Percentiles rank a stretch among this genome's conserved stretches.
Conservation (phyloP, 2,797 vertebrate species). For the Choloepus didactylus region DNA sequence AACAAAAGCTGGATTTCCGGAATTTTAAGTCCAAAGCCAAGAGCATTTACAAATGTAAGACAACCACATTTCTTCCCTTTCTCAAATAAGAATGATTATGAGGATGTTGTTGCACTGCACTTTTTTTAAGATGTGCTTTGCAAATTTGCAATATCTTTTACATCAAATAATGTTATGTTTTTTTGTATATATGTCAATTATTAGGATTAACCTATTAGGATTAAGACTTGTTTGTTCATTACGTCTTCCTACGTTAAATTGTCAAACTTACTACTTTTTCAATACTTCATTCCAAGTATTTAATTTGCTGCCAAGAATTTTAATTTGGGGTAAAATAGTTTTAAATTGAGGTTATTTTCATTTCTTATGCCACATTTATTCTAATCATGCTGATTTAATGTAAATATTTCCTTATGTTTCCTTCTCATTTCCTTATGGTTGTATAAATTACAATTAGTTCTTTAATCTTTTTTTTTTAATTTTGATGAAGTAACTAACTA, state of each 20-base stretch:
- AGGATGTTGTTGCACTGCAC: neutral
- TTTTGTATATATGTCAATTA: neutral
- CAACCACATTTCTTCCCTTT: neutral
- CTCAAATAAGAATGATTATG: neutral
- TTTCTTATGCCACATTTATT: neutral
- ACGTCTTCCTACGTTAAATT: neutral
- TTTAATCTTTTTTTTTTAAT: neutral
- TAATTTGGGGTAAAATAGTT: neutral
- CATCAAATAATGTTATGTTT: neutral
- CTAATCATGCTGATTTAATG: neutral
- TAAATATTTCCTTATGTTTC: neutral
- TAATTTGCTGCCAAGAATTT: neutral
- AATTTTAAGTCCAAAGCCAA: neutral
- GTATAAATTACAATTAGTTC: neutral
- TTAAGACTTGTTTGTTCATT: neutral
- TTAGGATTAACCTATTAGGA: neutral
- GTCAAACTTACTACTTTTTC: neutral
- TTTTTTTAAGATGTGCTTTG: neutral
- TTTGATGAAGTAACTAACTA: neutral
- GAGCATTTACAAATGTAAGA: neutral
- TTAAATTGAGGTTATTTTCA: neutral
- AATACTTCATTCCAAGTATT: neutral
- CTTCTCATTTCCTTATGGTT: neutral
- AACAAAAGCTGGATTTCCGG: neutral
- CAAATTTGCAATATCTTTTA: neutral